Evolutionary conservation across 1,140 invertebrate genomes (phyloP).

Genomic region (Papilio machaon): DNA sequence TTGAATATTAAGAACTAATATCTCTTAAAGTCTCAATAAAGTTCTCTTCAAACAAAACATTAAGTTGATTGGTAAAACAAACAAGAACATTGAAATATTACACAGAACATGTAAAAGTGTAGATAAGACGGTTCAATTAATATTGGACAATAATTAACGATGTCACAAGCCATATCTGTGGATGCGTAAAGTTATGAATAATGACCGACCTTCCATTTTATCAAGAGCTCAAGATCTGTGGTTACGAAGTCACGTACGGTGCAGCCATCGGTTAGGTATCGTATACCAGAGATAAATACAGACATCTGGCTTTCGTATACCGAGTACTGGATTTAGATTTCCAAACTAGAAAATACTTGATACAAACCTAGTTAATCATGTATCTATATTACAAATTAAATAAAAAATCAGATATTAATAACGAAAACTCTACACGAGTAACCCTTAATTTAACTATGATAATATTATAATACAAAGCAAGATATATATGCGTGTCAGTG

Average conservation of each 20-base stretch:
- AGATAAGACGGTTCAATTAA: constrained; percentile 60
- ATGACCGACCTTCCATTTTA: constrained; percentile 42
- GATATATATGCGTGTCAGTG: too few relatives aligned
- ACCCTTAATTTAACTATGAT: too few relatives aligned
- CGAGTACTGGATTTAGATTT: not conserved
- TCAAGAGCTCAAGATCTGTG: constrained; percentile 41
- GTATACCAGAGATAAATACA: not conserved
- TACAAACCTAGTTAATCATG: too few relatives aligned
- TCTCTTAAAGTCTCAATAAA: not conserved
- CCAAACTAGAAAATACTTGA: not conserved
- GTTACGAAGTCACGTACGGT: constrained; percentile 40
- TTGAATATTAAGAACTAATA: not conserved
- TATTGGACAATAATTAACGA: constrained; percentile 65
- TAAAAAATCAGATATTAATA: too few relatives aligned
- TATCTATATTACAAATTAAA: too few relatives aligned
- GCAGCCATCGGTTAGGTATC: constrained; percentile 16
- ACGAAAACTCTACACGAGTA: too few relatives aligned
- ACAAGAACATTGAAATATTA: constrained; percentile 30
- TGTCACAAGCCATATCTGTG: constrained; percentile 49
- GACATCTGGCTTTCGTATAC: not conserved
- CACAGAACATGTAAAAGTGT: constrained; percentile 39
- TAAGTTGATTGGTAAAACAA: constrained; percentile 18
- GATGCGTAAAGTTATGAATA: constrained; percentile 44
- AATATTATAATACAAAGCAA: too few relatives aligned
- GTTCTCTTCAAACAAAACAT: not conserved